Evolutionary conservation across 2,797 vertebrate genomes (phyloP), one percentile per base, ranked within the genome.

Genomic region (Cichlasoma orientale): DNA sequence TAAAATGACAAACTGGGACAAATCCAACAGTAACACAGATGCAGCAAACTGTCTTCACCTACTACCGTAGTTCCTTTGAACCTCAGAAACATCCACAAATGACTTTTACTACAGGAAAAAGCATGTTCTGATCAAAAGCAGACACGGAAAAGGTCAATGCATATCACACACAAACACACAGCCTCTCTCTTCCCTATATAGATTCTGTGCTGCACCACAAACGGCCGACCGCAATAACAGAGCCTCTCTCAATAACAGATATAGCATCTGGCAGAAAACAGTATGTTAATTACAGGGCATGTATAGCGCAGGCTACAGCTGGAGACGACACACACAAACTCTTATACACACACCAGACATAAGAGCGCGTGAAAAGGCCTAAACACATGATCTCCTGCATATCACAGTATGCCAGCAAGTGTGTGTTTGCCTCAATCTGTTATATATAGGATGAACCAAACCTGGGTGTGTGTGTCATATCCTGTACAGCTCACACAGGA

Each of bases 261-360:
- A 91, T 94, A 95, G 92, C 91, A 92, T 86, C 77, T 92, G 91
- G 92, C 87, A 89, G 63, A 89, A 78, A 85, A 75, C 72, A 86
- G 82, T 80, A 80, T 53, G 36, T 53, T 94, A 93, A 95, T 95
- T 94, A 95, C 91, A 95, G 92, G 85, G 75, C 82, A 55, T 75
- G 58, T 82, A 75, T 71, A 56, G 74, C 71, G 50, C 31, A 79
- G 86, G 71, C 36, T 80, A 56, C 84, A 91, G 82, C 81, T 90
- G 87, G 78, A 80, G 56, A 76, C 18, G 7, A 79, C 76, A 69
- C 80, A 71, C 77, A 72, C 57, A 56, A 58, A 50, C 3, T 21
- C 57, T n/a, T 58, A 61, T 21, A 69, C 50, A 71, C 41, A 82
- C 74, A 74, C n/a, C 72, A 79, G 76, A 80, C 74, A 82, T 69